Evolutionary conservation across 2,113 vertebrate species (phyloP), one percentile per base, ranked within the genome.

Genomic region (Rhizomys pruinosus): DNA sequence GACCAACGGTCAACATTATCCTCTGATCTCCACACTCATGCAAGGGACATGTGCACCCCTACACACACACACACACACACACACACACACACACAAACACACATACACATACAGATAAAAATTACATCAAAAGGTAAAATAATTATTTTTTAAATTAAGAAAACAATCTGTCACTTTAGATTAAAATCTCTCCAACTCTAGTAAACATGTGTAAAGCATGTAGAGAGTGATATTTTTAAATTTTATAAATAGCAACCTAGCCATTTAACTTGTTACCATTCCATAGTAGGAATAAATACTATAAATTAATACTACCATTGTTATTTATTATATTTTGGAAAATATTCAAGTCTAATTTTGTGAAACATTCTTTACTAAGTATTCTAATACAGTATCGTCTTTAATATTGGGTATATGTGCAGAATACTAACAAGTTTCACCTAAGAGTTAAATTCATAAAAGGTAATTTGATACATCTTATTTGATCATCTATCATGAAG

Each of bases 261-360:
- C 85, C 27, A 77, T 80, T 80, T 89, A 78, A 52, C 47, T 91
- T 87, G 1, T 74, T 73, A 94, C 23, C 76, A 63, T 71, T 95
- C 42, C 47, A 34, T 77, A 57, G 42, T 89, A 93, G 86, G 13
- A 91, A 22, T 64, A 13, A 91, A 44, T 93, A 88, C 27, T 73
- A 42, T 78, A 78, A 64, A 10, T 80, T 77, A 93, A 94, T 84
- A 81, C 17, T 57, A 57, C 12, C 86, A 55, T 42, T 57, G 20
- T 92, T 87, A 61, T 66, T 94, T 84, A 27, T 61, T 85, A 73
- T 9, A 84, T 77, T 84, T 84, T 55, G 72, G 23, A 59, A 94
- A 89, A 64, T 80, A 63, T 22, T 76, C 17, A 57, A 66, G 23
- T 42, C 84, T 42, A 84, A 69, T 44, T 90, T 84, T 84, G n/a